phyloP scores from a whole-genome alignment of 1,140 invertebrate species.

The Coelopa frigida region DNA sequence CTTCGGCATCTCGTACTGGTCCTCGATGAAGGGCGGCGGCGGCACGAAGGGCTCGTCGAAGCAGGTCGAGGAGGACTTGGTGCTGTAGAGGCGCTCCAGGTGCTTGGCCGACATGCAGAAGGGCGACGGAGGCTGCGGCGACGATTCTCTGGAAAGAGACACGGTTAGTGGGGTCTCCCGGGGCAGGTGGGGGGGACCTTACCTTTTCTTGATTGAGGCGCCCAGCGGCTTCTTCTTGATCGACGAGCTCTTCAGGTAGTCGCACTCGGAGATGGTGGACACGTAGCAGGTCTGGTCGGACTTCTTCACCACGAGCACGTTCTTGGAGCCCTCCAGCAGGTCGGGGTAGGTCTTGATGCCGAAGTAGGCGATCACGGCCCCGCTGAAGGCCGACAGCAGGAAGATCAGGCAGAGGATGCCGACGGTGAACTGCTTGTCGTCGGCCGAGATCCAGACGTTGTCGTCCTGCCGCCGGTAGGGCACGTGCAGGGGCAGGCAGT shows the following conservation, averaged over 20 bases:
- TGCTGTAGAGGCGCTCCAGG: conserved; percentile 8
- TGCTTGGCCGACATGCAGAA: conserved; percentile 8
- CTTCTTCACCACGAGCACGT: conserved; percentile 27
- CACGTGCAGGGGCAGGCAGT: conserved; percentile 23
- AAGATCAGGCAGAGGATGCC: conserved; percentile 27
- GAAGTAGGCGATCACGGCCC: conserved; percentile 23
- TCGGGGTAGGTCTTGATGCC: conserved; percentile 27
- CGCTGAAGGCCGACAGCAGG: conserved; percentile 20
- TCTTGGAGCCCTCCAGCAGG: conserved; percentile 27
- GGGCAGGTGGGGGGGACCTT: no score
- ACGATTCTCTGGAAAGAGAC: no score
- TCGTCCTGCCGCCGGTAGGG: conserved; percentile 7
- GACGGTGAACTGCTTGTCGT: conserved; percentile 27
- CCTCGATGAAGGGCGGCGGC: conserved; percentile 7
- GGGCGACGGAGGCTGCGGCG: conserved; percentile 9
- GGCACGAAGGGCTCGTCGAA: conserved; percentile 18
- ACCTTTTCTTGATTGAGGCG: no score
- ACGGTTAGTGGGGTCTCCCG: no score
- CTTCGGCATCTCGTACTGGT: conserved; percentile 28
- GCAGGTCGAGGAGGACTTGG: conserved; percentile 14
- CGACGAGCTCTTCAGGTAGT: conserved; percentile 10
- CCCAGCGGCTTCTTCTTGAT: no score
- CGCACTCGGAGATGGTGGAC: conserved; percentile 23
- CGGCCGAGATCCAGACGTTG: conserved; percentile 15
- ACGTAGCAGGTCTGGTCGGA: conserved; percentile 20